Conservation (phyloP, 2,113 vertebrate species). For the Cathartes aura region DNA sequence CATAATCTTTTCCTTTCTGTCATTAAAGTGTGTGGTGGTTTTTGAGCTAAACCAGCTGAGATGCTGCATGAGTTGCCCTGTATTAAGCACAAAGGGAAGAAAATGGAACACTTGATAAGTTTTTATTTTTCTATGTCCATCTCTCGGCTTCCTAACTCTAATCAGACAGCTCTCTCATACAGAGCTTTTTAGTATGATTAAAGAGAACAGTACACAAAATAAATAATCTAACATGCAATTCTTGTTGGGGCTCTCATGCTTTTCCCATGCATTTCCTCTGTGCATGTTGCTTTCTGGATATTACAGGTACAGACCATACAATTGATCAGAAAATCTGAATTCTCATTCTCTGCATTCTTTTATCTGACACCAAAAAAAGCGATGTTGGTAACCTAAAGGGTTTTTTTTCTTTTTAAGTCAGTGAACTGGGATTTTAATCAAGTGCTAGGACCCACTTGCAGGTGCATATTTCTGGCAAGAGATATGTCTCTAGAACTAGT, state of each 20-base stretch:
- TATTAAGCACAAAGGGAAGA: not conserved
- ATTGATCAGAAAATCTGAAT: not conserved
- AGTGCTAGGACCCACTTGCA: not conserved
- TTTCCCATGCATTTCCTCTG: not conserved
- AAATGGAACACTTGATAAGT: not conserved
- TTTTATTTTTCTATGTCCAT: not conserved
- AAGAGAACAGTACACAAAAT: not conserved
- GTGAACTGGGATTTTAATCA: not conserved
- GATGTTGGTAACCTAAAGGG: not conserved
- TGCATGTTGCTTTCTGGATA: not conserved
- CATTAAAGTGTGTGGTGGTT: not conserved
- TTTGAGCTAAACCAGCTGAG: not conserved
- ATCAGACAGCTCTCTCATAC: not conserved
- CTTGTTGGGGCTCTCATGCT: not conserved
- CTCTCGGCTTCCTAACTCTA: not conserved
- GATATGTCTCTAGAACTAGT: not conserved
- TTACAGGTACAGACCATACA: not conserved
- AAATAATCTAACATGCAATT: not conserved
- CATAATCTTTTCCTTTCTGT: constrained; percentile 15
- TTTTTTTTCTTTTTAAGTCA: not conserved
- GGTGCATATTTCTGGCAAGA: not conserved
- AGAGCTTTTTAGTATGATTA: not conserved
- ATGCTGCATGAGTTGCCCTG: not conserved
- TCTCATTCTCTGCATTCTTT: not conserved
- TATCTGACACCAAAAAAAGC: not conserved